phyloP scores from a whole-genome alignment of 2,797 vertebrate genomes.

The Orientallactaga sibirica region DNA sequence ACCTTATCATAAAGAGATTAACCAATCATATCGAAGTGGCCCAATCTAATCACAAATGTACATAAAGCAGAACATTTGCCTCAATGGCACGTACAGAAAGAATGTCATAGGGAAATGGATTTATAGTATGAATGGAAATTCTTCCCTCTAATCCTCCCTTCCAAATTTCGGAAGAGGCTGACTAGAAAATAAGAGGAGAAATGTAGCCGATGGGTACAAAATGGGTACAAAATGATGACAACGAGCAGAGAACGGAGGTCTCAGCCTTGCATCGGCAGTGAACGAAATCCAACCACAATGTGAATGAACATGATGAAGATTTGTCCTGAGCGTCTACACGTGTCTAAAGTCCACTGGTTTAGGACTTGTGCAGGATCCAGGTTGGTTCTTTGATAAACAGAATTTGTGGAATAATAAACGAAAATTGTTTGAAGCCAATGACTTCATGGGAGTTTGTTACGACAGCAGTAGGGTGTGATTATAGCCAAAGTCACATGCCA shows the following conservation, averaged over 20 bases:
- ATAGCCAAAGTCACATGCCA: neutral
- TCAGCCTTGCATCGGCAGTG: neutral
- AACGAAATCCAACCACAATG: neutral
- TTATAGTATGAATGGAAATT: neutral
- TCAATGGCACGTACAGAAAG: neutral
- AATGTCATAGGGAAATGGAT: neutral
- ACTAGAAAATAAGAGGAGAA: neutral
- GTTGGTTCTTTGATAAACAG: neutral
- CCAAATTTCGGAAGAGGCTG: too few relatives aligned
- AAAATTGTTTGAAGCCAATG: neutral
- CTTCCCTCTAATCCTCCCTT: neutral
- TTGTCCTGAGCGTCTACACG: neutral
- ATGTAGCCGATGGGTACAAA: neutral
- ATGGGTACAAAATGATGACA: neutral
- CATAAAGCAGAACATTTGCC: neutral
- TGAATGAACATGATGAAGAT: neutral
- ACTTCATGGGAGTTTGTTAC: neutral
- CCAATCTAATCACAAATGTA: neutral
- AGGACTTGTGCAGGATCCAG: neutral
- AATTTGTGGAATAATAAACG: neutral
- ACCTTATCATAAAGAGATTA: neutral
- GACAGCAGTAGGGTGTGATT: neutral
- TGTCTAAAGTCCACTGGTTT: neutral
- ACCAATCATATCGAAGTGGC: neutral
- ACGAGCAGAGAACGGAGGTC: neutral